Evolutionary conservation across 2,797 vertebrate species (phyloP), one percentile per base, ranked within the genome.

Genomic region (Avahi laniger): DNA sequence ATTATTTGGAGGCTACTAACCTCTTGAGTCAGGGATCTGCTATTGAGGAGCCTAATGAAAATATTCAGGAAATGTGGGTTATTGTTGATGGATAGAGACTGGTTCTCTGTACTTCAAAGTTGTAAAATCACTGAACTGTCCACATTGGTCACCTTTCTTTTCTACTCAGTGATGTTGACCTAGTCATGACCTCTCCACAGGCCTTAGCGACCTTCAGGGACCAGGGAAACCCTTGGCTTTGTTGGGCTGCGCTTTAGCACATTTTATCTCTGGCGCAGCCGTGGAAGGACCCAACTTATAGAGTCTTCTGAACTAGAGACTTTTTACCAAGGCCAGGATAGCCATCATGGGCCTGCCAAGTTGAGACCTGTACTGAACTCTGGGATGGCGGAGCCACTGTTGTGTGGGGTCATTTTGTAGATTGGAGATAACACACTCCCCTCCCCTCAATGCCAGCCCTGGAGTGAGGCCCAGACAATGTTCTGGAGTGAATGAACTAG

Each of bases 51-150:
- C 33, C 69, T 83, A 81, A 28, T 24, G 38, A 94, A 38, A 96
- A 88, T 93, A 76, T 83, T 89, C 48, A 94, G 89, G 84, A 93
- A 92, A 30, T 90, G 33, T 12, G 20, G 84, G 63, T 94, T 96
- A 28, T 57, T 84, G 3, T 61, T 82, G 48, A 80, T 91, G 41
- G 30, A 4, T 82, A 85, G 61, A 86, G 61, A 75, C 43, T 95
- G 46, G 50, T 89, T 95, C 61, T 89, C 0, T 50, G 67, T 67
- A 67, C 28, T 70, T 84, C 67, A 33, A n/a, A 85, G 7, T 80
- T 88, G 43, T 94, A 59, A 72, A 85, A 35, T 82, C 91, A 91
- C 30, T 86, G 48, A 94, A 30, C 11, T 26, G 7, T n/a, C 67
- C 28, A n/a, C 33, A 0, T n/a, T 50, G 35, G 13, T 91, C 41